A percentile compares a stretch with the other conserved stretches of the same genome.
Conservation (phyloP, 2,888 invertebrate species). For the Conistra vaccinii region DNA sequence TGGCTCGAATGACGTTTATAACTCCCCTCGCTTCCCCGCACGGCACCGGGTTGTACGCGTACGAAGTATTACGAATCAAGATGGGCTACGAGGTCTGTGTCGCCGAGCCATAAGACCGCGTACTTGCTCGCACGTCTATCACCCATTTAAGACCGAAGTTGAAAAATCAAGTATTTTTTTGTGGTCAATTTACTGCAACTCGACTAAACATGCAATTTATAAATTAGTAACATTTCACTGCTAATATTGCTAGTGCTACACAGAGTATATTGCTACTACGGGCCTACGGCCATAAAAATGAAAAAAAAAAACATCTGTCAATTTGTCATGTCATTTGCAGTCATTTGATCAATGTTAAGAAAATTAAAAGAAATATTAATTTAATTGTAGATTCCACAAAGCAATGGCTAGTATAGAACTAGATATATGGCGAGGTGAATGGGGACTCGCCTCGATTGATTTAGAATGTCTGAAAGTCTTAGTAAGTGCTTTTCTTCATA, state of each 20-base stretch:
- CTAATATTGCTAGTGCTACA: background rate
- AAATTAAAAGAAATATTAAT: constrained; percentile 60
- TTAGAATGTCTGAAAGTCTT: constrained; percentile 95
- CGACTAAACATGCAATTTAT: background rate
- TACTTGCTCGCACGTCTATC: too few species aligned
- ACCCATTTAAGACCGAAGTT: too few species aligned
- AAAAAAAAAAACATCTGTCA: constrained; percentile 41
- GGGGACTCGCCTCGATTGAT: constrained; percentile 96
- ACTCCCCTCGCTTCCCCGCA: too few species aligned
- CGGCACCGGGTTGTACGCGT: too few species aligned
- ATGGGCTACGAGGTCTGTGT: too few species aligned
- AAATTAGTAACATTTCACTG: background rate
- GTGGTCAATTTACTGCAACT: background rate
- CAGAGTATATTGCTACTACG: too few species aligned
- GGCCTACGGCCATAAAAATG: constrained; percentile 8
- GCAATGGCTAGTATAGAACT: constrained; percentile 90
- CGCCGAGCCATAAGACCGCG: too few species aligned
- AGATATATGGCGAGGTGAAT: constrained; percentile 96
- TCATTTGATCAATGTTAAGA: constrained; percentile 65
- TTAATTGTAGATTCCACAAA: constrained; percentile 49
- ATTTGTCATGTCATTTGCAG: constrained; percentile 47
- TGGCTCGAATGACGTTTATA: too few species aligned
- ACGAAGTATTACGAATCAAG: too few species aligned
- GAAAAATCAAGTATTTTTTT: background rate
- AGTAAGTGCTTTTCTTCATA: constrained; percentile 89